These are phyloP conservation scores for Rhagologus leucostigma DNA, from an alignment of 2,113 vertebrate species.

Conservation along the genomic window DNA sequence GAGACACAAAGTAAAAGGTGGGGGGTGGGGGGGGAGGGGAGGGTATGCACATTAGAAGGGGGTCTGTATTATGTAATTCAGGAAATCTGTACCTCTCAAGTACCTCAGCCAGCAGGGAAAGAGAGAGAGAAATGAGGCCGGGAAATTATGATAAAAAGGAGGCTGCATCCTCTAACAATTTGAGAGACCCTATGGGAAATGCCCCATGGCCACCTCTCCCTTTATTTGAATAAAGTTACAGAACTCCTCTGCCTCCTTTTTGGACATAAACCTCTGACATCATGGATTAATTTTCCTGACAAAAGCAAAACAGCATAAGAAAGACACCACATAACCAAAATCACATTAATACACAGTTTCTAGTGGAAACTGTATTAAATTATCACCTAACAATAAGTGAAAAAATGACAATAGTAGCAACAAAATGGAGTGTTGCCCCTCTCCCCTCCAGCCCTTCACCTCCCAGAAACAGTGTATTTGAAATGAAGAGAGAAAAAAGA, in stretches of 20 bases:
- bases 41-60: background rate
- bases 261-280: background rate
- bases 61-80: background rate
- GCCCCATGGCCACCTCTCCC: background rate
- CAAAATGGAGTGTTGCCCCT: background rate
- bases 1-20: background rate
- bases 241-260: background rate
- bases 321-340: background rate
- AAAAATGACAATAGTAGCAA: background rate
- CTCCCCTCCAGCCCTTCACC: background rate
- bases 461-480: background rate
- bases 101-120: background rate
- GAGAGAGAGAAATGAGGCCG: accelerated
- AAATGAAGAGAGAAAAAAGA: background rate
- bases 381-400: background rate
- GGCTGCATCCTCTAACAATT: background rate
- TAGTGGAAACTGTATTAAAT: background rate
- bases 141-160: background rate
- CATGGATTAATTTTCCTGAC: background rate
- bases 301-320: background rate
- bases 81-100: background rate
- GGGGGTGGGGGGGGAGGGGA: accelerated
- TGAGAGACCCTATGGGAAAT: background rate
- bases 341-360: background rate
- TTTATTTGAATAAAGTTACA: background rate